Conservation (phyloP, 2,888 invertebrate species). For the Sussaba pulchella region DNA sequence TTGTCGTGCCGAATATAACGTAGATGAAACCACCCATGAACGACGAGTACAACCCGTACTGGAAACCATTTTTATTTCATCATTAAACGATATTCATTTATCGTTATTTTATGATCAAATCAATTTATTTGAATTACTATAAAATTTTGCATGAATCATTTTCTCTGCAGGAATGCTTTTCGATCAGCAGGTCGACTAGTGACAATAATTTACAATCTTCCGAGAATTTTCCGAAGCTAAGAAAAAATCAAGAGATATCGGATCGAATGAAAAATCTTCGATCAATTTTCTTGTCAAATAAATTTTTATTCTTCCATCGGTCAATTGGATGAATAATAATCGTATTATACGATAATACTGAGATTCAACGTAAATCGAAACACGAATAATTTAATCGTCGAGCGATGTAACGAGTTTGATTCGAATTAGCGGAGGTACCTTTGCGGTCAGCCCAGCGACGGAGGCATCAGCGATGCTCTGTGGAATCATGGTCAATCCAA, state of each 20-base stretch:
- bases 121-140: too few species aligned
- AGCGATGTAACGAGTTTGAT: conserved; percentile 40
- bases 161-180: too few species aligned
- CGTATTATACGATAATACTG: too few species aligned
- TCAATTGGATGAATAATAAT: neutral
- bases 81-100: too few species aligned
- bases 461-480: conserved; percentile 97
- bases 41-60: conserved; percentile 96
- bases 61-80: conserved; percentile 93
- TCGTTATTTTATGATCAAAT: too few species aligned
- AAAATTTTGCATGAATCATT: too few species aligned
- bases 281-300: too few species aligned
- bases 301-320: too few species aligned
- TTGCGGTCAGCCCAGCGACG: conserved; percentile 93
- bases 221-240: neutral
- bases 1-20: conserved; percentile 93
- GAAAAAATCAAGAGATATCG: neutral
- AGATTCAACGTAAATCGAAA: too few species aligned
- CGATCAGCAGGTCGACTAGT: too few species aligned
- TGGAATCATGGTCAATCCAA: conserved; percentile 96
- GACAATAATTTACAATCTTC: too few species aligned
- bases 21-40: conserved; percentile 95
- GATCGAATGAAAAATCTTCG: too few species aligned
- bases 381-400: conserved; percentile 58
- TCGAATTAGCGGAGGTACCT: conserved; percentile 84